Conservation (phyloP, 1,140 invertebrate genomes). For the Onthophagus taurus region DNA sequence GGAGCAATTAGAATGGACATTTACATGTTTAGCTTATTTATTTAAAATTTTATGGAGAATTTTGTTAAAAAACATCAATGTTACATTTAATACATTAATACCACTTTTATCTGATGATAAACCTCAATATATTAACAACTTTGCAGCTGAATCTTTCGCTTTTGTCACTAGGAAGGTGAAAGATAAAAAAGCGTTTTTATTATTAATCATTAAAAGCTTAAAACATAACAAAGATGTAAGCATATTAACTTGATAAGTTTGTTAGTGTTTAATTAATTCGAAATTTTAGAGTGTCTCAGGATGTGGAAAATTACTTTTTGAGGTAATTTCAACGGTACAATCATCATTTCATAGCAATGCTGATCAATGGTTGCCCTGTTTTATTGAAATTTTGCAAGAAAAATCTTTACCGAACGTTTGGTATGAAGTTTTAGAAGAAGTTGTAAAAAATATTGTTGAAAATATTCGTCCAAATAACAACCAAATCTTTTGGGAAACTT, state of each 20-base stretch:
- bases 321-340: constrained; percentile 70
- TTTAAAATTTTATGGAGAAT: constrained; percentile 81
- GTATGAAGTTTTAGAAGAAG: constrained; percentile 51
- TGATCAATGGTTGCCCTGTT: constrained; percentile 50
- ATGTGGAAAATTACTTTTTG: constrained; percentile 74
- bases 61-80: constrained; percentile 68
- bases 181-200: constrained; percentile 66
- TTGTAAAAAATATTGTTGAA: constrained; percentile 47
- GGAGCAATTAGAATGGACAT: constrained; percentile 73
- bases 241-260: constrained; percentile 23
- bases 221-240: constrained; percentile 56
- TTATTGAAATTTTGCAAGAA: constrained; percentile 50
- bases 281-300: constrained; percentile 52
- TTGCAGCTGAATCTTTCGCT: constrained; percentile 90
- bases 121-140: constrained; percentile 76
- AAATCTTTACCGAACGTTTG: constrained; percentile 44
- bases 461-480: constrained; percentile 50
- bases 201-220: constrained; percentile 57
- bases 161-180: constrained; percentile 83
- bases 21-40: constrained; percentile 75
- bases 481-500: constrained; percentile 48
- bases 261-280: neutral
- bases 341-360: constrained; percentile 75
- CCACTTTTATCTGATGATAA: constrained; percentile 61
- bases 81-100: constrained; percentile 62